phyloP scores from a whole-genome alignment of 1,140 invertebrate genomes.

The Drosophila simulans region DNA sequence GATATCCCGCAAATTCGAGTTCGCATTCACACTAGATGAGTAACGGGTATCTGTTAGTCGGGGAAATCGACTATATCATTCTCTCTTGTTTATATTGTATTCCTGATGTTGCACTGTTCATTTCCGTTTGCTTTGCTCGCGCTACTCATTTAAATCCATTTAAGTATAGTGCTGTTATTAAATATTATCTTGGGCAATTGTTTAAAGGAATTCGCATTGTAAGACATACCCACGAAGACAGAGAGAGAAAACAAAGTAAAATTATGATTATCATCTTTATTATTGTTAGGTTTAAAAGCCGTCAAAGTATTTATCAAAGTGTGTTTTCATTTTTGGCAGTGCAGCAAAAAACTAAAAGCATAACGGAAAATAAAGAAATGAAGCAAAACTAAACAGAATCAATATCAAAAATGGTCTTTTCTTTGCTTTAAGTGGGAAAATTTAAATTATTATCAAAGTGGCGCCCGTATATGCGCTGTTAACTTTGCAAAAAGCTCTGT shows the following conservation, averaged over 20 bases:
- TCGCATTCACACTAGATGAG: no score
- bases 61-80: no score
- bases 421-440: background rate
- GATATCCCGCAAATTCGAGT: no score
- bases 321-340: conserved; percentile 41
- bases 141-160: conserved; percentile 18
- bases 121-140: background rate
- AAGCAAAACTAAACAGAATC: conserved; percentile 41
- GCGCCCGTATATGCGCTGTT: background rate
- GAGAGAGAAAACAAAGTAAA: conserved; percentile 7
- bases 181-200: conserved; percentile 10
- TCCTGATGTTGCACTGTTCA: background rate
- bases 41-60: no score
- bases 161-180: conserved; percentile 48
- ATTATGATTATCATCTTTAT: conserved; percentile 42
- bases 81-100: conserved; percentile 4
- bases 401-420: conserved; percentile 2
- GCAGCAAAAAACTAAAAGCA: conserved; percentile 36
- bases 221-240: conserved; percentile 13
- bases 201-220: conserved; percentile 32
- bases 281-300: conserved; percentile 64
- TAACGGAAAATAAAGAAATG: conserved; percentile 49
- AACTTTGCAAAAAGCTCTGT: background rate
- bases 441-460: background rate
- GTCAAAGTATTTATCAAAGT: conserved; percentile 67